These are phyloP conservation scores for Chaetophractus vellerosus DNA, from an alignment of 2,797 vertebrate species.

Conservation along the genomic window DNA sequence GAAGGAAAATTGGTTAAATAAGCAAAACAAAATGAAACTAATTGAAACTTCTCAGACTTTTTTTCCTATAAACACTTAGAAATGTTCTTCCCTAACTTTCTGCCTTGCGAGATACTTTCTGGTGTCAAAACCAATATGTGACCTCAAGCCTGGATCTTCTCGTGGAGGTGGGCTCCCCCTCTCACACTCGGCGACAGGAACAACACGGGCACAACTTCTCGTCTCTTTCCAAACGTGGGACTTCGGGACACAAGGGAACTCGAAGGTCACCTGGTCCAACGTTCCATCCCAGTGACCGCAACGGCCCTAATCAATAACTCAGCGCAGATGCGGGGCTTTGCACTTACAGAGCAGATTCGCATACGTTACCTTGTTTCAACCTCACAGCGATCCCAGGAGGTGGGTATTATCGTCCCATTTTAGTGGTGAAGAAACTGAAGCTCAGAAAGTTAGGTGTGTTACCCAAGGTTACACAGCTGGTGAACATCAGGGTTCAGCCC, in stretches of 20 bases:
- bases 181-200: accelerated
- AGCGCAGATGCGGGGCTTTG: accelerated
- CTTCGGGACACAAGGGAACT: neutral
- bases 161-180: accelerated
- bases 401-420: accelerated
- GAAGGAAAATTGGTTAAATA: neutral
- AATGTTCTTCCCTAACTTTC: neutral
- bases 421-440: neutral
- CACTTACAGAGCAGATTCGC: accelerated
- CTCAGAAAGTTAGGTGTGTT: too few species aligned
- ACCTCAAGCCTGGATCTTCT: accelerated
- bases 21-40: neutral
- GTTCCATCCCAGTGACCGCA: neutral
- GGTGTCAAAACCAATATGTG: accelerated
- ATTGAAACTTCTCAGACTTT: neutral
- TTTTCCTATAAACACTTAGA: neutral
- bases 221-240: neutral
- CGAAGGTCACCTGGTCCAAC: accelerated
- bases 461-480: too few species aligned
- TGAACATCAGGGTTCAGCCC: neutral
- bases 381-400: neutral
- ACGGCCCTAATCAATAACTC: neutral
- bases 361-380: accelerated
- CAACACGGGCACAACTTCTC: accelerated
- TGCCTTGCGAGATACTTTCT: neutral